Conservation (phyloP, 1,140 invertebrate genomes). For the Leptinotarsa defecta region DNA sequence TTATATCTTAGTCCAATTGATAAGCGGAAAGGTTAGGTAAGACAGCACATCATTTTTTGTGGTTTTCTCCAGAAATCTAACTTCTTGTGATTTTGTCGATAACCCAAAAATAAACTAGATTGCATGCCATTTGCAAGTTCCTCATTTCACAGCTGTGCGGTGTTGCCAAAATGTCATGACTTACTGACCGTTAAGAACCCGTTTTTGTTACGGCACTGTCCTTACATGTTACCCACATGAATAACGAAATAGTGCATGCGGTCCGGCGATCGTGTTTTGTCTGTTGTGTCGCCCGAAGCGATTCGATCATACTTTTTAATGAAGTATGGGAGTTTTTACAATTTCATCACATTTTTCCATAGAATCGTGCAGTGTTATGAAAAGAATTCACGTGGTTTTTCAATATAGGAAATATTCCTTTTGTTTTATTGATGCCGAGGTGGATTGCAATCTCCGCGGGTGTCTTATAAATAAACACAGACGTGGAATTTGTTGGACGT, state of each 20-base stretch:
- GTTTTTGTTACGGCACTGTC: not conserved
- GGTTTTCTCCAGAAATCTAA: too few species aligned
- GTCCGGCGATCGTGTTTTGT: constrained; percentile 14
- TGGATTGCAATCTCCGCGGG: not conserved
- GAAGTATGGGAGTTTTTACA: constrained; percentile 29
- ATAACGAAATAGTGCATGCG: constrained; percentile 15
- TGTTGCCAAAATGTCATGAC: too few species aligned
- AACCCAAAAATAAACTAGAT: too few species aligned
- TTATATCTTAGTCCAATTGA: too few species aligned
- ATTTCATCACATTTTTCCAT: constrained; percentile 5
- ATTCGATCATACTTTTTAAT: constrained; percentile 42
- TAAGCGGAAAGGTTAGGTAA: too few species aligned
- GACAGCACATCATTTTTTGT: too few species aligned
- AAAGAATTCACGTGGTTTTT: not conserved
- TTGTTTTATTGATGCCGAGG: constrained; percentile 2
- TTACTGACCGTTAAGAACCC: too few species aligned
- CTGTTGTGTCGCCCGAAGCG: constrained; percentile 29
- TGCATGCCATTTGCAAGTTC: too few species aligned
- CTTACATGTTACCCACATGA: constrained; percentile 6
- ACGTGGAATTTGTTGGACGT: too few species aligned
- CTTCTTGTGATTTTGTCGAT: too few species aligned
- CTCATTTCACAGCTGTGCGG: too few species aligned
- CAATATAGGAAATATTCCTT: not conserved
- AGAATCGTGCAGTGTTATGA: not conserved
- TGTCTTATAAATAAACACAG: not conserved